Percentiles rank a stretch among this genome's conserved stretches.
Evolutionary conservation across 2,113 vertebrate genomes (phyloP).

Genomic region (Phasianus colchicus): DNA sequence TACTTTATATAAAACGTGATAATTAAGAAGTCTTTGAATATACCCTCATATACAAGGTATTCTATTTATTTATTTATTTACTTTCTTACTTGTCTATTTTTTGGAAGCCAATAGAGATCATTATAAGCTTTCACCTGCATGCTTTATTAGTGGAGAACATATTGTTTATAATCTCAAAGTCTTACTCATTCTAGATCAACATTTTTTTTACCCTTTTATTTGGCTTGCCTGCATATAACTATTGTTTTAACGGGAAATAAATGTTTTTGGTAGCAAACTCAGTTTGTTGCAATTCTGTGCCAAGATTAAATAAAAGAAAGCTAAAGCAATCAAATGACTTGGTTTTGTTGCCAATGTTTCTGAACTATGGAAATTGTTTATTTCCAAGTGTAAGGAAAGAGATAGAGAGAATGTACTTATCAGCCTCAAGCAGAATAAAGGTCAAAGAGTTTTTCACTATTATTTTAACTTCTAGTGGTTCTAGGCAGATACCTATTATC

Average conservation of each 20-base stretch:
- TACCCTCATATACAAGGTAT: accelerated
- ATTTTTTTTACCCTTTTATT: not conserved
- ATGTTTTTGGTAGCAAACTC: not conserved
- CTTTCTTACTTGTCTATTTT: not conserved
- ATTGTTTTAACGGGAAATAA: not conserved
- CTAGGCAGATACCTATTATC: too few relatives aligned
- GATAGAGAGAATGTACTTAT: not conserved
- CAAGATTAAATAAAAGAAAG: not conserved
- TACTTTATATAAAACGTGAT: not conserved
- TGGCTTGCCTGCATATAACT: not conserved
- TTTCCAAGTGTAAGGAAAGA: conserved; percentile 1
- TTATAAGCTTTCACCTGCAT: not conserved
- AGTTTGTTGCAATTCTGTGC: not conserved
- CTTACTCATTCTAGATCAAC: not conserved
- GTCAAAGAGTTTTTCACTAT: conserved; percentile 8
- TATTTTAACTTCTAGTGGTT: not conserved
- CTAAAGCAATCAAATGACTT: not conserved
- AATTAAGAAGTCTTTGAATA: not conserved
- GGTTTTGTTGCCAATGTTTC: conserved; percentile 14
- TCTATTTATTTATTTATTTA: not conserved
- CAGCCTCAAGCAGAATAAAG: not conserved
- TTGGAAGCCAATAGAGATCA: not conserved
- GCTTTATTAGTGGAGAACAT: not conserved
- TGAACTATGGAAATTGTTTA: not conserved
- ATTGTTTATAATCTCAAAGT: not conserved